Conservation (phyloP, 2,113 vertebrate species). For the Pygoscelis antarcticus region DNA sequence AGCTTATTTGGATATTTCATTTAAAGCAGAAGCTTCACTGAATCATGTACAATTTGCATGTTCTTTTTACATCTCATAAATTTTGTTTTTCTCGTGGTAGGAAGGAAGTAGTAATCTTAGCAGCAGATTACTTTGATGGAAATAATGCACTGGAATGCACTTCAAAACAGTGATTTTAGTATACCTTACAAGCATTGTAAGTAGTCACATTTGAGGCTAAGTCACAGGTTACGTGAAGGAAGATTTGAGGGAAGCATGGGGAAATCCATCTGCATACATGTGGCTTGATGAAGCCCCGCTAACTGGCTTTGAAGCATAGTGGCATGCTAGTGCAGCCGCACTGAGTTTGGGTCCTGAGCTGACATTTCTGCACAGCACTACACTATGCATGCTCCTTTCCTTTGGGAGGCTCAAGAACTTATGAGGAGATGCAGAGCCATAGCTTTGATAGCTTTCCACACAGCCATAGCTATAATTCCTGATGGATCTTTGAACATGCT, state of each 20-base stretch:
- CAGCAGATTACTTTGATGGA: neutral
- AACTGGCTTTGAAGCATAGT: neutral
- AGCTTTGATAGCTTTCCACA: accelerated
- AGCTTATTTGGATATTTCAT: neutral
- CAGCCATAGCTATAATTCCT: neutral
- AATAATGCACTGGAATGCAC: neutral
- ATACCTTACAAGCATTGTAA: neutral
- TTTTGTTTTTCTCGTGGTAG: neutral
- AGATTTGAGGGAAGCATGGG: neutral
- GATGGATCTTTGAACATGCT: neutral
- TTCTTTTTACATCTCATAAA: neutral
- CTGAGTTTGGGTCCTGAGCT: neutral
- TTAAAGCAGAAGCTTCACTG: neutral
- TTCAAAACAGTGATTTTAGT: neutral
- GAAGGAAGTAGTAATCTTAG: neutral
- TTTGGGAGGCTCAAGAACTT: neutral
- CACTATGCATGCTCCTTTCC: accelerated
- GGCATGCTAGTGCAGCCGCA: accelerated
- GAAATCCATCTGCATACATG: neutral
- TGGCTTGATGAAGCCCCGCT: neutral
- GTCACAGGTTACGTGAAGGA: neutral
- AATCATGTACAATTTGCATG: neutral
- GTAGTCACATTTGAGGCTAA: neutral
- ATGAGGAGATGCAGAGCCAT: accelerated
- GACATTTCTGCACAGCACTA: neutral